These are phyloP conservation scores for Cathartes aura DNA, from an alignment of 2,113 vertebrate species.

Conservation along the genomic window DNA sequence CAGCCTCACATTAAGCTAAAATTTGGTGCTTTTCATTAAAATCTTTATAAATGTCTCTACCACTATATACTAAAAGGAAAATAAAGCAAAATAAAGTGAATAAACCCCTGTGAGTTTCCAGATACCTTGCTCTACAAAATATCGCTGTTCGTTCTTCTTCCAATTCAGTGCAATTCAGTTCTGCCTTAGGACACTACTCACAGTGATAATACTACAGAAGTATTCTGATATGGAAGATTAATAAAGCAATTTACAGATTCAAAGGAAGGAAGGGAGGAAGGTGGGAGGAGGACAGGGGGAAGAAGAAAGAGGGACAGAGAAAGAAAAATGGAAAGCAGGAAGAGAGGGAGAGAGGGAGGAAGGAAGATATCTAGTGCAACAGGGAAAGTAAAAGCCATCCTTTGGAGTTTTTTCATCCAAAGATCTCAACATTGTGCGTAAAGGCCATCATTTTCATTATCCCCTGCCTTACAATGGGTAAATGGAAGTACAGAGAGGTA, in stretches of 20 bases:
- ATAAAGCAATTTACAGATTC: background rate
- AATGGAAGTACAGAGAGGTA: background rate
- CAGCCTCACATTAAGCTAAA: background rate
- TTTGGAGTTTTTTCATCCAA: background rate
- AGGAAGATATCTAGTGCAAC: background rate
- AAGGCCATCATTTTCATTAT: background rate
- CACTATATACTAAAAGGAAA: background rate
- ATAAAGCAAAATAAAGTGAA: background rate
- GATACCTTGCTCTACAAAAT: background rate
- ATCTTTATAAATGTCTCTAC: background rate
- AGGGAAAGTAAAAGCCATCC: background rate
- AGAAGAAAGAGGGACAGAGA: background rate
- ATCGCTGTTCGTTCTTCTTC: background rate
- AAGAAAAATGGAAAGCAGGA: background rate
- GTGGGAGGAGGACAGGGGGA: background rate
- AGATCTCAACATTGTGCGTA: background rate
- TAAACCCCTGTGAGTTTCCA: background rate
- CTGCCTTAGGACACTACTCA: background rate
- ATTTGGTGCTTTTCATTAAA: background rate
- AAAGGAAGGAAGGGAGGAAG: background rate
- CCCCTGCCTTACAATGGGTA: background rate
- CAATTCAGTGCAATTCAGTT: background rate
- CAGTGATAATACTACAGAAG: background rate
- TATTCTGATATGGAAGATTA: background rate
- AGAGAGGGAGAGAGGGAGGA: background rate